Evolutionary conservation across 2,797 vertebrate genomes (phyloP), one percentile per base, ranked within the genome.

Genomic region (Halcyon chelicuti): DNA sequence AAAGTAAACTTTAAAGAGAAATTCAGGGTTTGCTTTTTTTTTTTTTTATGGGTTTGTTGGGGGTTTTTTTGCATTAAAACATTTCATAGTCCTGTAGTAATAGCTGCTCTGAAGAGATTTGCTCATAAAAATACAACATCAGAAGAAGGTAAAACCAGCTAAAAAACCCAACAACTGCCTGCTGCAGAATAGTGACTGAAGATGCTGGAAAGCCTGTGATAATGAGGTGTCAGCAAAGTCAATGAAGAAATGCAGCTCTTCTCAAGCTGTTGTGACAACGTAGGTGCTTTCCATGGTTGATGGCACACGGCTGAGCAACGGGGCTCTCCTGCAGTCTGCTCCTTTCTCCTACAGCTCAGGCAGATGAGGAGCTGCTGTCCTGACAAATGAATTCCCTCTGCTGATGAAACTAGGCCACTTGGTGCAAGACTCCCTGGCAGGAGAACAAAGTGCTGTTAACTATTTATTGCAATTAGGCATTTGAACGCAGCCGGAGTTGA

Each of bases 231-330:
- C 78, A 92, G 75, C 66, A 78, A 92, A 89, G 89, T 28, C 71
- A 19, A 4, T 12, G 58, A 40, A 90, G 88, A 96, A 93, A 79
- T 72, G 73, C 15, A 86, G 65, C 90, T 72, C 80, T 94, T 83
- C 52, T 66, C 68, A 62, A 93, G 78, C 26, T 74, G 33, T 26
- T 35, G 12, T 44, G 47, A 52, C 60, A 80, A 90, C 25, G 4
- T 83, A 82, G 51, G 70, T 79, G 91, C 77, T 88, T 86, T 62
- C 87, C 72, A 51, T 35, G 79, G 78, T 20, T 79, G 63, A 10
- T 47, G 86, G 83, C 74, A 73, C n/a, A n/a, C 5, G 35, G 85
- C n/a, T 17, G 52, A 92, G 81, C 74, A 13, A 18, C 4, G 9
- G 10, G 31, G 74, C 82, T 16, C 63, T 92, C 62, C 73, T 49